Base-by-base conservation (phyloP, 2,888 invertebrate genomes). In the Hermaeophaga mercurialis region DNA sequence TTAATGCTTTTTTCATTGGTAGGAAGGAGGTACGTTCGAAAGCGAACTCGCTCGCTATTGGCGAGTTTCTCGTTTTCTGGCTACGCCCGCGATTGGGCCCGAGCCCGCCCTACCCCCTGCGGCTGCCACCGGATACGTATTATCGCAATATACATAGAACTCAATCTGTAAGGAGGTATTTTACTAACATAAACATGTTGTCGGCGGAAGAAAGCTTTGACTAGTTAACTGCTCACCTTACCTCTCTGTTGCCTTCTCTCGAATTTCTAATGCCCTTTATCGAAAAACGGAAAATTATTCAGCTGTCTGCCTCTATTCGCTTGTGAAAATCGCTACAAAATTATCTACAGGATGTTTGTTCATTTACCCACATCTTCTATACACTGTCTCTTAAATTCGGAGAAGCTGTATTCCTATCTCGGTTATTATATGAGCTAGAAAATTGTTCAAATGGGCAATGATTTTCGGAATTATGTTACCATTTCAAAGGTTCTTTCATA, bases 1-100 rank as follows among this genome's bases (percentile, higher is more conserved):
- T 79, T 79, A 77, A 79, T 79, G 79, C 76, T 75, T 78, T 78
- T 79, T 78, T 78, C 78, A 79, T 79, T 79, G 78, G 79, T 72
- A 70, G 75, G 73, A 76, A 75, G 78, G 78, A 75, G 78, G 77
- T 69, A 63, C 77, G 69, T 64, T 63, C 61, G 63, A 63, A 66
- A 63, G 62, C 66, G 64, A 64, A 65, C 66, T 62, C 56, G 62
- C 58, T 66, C 67, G 69, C 70, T 73, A 78, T 78, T 78, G 77
- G 78, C 70, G 74, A 66, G 63, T 63, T 54, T 64, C 63, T 64
- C 62, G 68, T 69, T 65, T 65, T 64, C 66, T 62, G 72, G 75
- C 62, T 68, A 66, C 77, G 76, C 75, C 77, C 74, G 73, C 69
- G 68, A 73, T 75, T 71, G 73, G 71, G 64, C 61, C 62, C 59